A percentile compares a stretch with the other conserved stretches of the same genome.
Conservation (phyloP, 1,140 invertebrate genomes). For the Lasioglossum albipes region DNA sequence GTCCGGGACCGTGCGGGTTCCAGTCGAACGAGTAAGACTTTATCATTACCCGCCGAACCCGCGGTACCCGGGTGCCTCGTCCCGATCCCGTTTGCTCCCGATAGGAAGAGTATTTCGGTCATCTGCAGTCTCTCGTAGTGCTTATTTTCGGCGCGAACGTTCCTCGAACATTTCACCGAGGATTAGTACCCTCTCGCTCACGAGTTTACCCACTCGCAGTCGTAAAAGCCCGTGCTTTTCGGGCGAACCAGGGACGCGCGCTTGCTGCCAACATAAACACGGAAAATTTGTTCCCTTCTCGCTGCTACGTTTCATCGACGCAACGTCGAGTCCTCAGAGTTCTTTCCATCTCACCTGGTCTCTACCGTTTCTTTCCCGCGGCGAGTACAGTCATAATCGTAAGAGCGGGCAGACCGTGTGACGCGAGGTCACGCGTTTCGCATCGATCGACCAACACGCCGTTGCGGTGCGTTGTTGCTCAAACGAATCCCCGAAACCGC, state of each 20-base stretch:
- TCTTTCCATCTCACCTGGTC: slow-evolving; percentile 52
- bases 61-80: not conserved
- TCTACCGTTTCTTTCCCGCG: slow-evolving; percentile 57
- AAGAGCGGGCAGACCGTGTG: slow-evolving; percentile 35
- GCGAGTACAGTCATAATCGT: slow-evolving; percentile 65
- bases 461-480: not conserved
- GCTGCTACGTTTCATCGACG: not conserved
- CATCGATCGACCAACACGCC: slow-evolving; percentile 23
- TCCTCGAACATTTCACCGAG: slow-evolving; percentile 33
- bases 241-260: not conserved
- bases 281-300: slow-evolving; percentile 45
- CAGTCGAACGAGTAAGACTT: no score
- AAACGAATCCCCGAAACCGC: slow-evolving; percentile 4
- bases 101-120: slow-evolving; percentile 43
- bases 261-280: slow-evolving; percentile 52
- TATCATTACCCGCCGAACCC: no score
- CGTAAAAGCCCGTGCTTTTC: slow-evolving; percentile 35
- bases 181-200: slow-evolving; percentile 38
- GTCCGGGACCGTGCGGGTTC: no score
- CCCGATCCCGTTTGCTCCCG: slow-evolving; percentile 23
- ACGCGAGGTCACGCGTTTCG: slow-evolving; percentile 34
- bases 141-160: slow-evolving; percentile 46
- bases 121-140: slow-evolving; percentile 31
- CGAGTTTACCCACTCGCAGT: slow-evolving; percentile 36
- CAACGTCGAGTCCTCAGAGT: no score